A percentile compares a stretch with the other conserved stretches of the same genome.
Conservation (phyloP, 2,888 invertebrate species). For the Leucania comma region DNA sequence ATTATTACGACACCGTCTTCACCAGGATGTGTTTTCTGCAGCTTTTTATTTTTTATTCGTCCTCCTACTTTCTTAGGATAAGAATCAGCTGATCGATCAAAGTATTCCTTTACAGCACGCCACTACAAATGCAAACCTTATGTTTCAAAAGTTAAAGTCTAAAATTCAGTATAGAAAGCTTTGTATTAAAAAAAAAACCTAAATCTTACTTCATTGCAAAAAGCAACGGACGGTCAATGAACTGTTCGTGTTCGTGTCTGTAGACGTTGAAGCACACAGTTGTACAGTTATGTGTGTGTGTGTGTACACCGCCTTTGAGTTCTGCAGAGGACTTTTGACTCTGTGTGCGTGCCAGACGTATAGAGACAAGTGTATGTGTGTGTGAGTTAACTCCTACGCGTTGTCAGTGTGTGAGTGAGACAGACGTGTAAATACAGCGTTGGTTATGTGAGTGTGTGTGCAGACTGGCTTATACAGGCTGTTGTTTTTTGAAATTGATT, state of each 20-base stretch:
- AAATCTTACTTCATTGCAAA: constrained; percentile 71
- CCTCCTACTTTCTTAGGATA: constrained; percentile 30
- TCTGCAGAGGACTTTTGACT: neutral
- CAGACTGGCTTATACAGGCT: constrained; percentile 52
- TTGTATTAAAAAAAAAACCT: constrained; percentile 54
- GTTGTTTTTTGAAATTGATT: constrained; percentile 14
- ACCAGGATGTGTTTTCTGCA: constrained; percentile 44
- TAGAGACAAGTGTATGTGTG: constrained; percentile 41
- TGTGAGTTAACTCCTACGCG: constrained; percentile 58
- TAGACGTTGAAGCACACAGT: constrained; percentile 42
- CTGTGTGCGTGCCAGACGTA: constrained; percentile 66
- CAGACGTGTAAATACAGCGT: constrained; percentile 60
- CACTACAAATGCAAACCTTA: constrained; percentile 30
- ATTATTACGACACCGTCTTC: neutral
- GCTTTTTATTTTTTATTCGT: constrained; percentile 20
- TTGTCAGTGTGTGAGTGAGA: constrained; percentile 45
- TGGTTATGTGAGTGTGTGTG: constrained; percentile 48
- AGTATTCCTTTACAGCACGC: neutral
- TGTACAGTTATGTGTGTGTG: constrained; percentile 30
- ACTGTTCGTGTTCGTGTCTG: constrained; percentile 57
- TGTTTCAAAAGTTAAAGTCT: constrained; percentile 5
- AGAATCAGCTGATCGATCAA: constrained; percentile 50
- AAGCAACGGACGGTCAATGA: constrained; percentile 75
- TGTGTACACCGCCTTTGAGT: constrained; percentile 38
- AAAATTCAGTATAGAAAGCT: constrained; percentile 33